These are phyloP conservation scores for Drymodes brunneopygia DNA, from an alignment of 2,113 vertebrate species.

Conservation along the genomic window DNA sequence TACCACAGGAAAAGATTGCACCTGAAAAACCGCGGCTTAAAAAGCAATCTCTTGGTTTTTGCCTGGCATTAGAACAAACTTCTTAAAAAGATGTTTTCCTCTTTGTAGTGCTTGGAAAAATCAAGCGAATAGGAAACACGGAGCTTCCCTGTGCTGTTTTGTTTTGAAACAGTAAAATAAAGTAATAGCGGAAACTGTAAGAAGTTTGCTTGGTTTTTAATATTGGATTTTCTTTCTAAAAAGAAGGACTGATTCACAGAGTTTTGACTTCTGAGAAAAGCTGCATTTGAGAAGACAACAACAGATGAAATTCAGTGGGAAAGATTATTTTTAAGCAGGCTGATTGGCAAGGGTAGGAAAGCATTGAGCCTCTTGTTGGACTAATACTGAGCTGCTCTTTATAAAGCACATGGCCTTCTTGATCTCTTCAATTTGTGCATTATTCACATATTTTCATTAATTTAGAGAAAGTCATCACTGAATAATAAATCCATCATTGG, in stretches of 20 bases:
- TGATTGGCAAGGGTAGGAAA: neutral
- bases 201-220: neutral
- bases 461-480: neutral
- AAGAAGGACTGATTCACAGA: neutral
- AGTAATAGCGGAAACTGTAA: neutral
- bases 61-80: neutral
- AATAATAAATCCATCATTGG: slow-evolving; percentile 43
- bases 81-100: neutral
- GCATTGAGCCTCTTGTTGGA: neutral
- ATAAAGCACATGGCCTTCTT: neutral
- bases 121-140: neutral
- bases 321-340: neutral
- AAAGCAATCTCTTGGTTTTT: rapidly evolving
- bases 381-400: neutral
- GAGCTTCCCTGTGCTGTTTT: neutral
- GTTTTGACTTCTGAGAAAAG: neutral
- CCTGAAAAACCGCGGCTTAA: neutral
- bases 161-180: neutral
- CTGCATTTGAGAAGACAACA: neutral
- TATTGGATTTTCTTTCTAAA: neutral
- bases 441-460: slow-evolving; percentile 41
- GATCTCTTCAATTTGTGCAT: slow-evolving; percentile 4
- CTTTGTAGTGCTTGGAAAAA: neutral
- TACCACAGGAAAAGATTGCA: neutral
- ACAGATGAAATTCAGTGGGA: neutral